These are phyloP conservation scores for Carpatolechia fugitivella DNA, from an alignment of 2,888 invertebrate species.

Conservation along the genomic window DNA sequence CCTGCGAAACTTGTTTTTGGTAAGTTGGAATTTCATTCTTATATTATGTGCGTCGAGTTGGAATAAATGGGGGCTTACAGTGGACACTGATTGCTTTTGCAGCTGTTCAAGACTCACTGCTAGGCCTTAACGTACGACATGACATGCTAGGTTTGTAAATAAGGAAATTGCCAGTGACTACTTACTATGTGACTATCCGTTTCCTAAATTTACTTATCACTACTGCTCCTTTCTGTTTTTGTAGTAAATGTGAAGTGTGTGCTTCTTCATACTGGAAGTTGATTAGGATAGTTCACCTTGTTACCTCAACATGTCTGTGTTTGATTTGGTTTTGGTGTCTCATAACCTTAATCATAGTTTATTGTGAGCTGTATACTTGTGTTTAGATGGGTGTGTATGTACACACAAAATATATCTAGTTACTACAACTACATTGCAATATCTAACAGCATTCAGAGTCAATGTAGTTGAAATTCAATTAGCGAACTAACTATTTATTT, in stretches of 20 bases:
- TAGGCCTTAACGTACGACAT: conserved; percentile 13
- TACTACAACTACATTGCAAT: too few species aligned
- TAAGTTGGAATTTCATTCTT: conserved; percentile 45
- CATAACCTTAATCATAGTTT: too few species aligned
- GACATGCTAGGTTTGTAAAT: conserved; percentile 27
- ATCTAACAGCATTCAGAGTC: too few species aligned
- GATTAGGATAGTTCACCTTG: too few species aligned
- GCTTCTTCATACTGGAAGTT: background rate
- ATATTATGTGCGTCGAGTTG: conserved; percentile 17
- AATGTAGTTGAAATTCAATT: too few species aligned
- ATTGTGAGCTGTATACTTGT: too few species aligned
- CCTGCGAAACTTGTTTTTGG: conserved; percentile 58
- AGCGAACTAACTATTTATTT: too few species aligned
- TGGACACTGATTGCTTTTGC: conserved; percentile 23
- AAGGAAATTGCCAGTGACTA: too few species aligned
- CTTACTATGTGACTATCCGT: conserved; percentile 34
- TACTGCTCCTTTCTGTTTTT: background rate
- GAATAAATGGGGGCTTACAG: conserved; percentile 25
- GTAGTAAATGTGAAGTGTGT: background rate
- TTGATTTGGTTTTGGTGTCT: too few species aligned
- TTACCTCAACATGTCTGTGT: too few species aligned
- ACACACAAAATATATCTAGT: too few species aligned
- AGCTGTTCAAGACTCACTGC: conserved; percentile 9
- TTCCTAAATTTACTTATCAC: conserved; percentile 30
- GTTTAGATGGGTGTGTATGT: too few species aligned